Percentiles rank a stretch among this genome's conserved stretches.
phyloP scores from a whole-genome alignment of 2,888 invertebrate species.

The Chalcosyrphus nemorum region DNA sequence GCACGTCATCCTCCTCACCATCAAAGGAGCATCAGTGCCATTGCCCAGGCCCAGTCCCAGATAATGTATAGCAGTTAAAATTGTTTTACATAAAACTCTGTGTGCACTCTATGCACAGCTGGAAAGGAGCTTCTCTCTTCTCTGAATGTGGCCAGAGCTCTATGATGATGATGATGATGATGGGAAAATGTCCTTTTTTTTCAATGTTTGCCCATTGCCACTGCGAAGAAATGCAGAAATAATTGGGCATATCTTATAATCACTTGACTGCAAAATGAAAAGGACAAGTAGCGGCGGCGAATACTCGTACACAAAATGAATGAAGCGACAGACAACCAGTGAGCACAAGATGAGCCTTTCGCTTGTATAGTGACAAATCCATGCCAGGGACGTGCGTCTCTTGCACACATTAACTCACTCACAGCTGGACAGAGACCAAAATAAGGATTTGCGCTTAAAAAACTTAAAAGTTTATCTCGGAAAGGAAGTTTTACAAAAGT shows the following conservation, averaged over 20 bases:
- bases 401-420: neutral
- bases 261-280: slow-evolving; percentile 71
- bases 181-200: slow-evolving; percentile 18
- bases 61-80: slow-evolving; percentile 63
- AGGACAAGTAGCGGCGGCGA: slow-evolving; percentile 41
- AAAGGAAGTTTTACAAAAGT: slow-evolving; percentile 21
- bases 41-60: slow-evolving; percentile 48
- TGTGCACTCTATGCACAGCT: slow-evolving; percentile 62
- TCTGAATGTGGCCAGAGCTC: slow-evolving; percentile 2
- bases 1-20: slow-evolving; percentile 61
- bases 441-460: slow-evolving; percentile 56
- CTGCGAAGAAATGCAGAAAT: slow-evolving; percentile 63
- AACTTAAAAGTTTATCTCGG: slow-evolving; percentile 59
- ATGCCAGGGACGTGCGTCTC: slow-evolving; percentile 59
- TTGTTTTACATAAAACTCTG: slow-evolving; percentile 68
- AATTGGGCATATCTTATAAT: slow-evolving; percentile 72
- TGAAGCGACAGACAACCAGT: slow-evolving; percentile 35
- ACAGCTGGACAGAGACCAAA: slow-evolving; percentile 47
- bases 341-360: neutral
- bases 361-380: slow-evolving; percentile 41
- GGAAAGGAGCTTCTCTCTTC: slow-evolving; percentile 23
- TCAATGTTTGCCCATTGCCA: slow-evolving; percentile 14
- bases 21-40: slow-evolving; percentile 24
- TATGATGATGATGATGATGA: slow-evolving; percentile 8
- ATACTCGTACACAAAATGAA: slow-evolving; percentile 28